Base-by-base conservation (phyloP, 2,797 vertebrate species). In the Lophotriccus pileatus region DNA sequence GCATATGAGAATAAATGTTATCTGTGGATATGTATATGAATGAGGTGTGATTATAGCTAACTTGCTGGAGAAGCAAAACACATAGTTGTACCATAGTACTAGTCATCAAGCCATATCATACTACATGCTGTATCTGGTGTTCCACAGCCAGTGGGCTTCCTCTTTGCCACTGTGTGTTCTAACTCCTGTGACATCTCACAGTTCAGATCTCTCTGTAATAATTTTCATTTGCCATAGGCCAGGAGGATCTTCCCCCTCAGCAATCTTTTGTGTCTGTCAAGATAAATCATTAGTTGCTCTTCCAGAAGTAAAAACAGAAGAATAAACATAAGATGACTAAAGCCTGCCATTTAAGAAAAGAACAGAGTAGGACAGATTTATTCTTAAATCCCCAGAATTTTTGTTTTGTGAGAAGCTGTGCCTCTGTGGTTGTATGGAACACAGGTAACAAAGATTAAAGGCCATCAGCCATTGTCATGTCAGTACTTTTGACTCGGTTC, bases 371-470 rank as follows among this genome's bases (percentile, higher is more conserved):
- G 27, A 32, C 36, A 69, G 27, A 23, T 84, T 64, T 78, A 25
- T 27, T 73, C 56, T 46, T 66, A 76, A 84, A 60, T 75, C 27
- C 20, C 5, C 34, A 44, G 39, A 49, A 23, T 46, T 82, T 67
- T 84, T 81, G 6, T 66, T 87, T 64, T 41, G 9, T 37, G 30
- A 1, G 10, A 77, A 89, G 18, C 44, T 85, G 5, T 37, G 32
- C 41, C 23, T 84, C 43, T 55, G 28, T 19, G 50, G 18, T 59
- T 77, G 16, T 64, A 5, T 34, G 30, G 64, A 62, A 49, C 22
- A 68, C 16, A 47, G 41, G 58, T 93, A 84, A 75, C 27, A 75
- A 80, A 78, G 46, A 41, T 67, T 76, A 77, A 93, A 79, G 56
- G 49, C 60, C 0, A 0, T 34, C 36, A 47, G 41, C 47, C 8